Evolutionary conservation across 2,797 vertebrate genomes (phyloP), one percentile per base, ranked within the genome.

Genomic region (Nannoperca obscura): DNA sequence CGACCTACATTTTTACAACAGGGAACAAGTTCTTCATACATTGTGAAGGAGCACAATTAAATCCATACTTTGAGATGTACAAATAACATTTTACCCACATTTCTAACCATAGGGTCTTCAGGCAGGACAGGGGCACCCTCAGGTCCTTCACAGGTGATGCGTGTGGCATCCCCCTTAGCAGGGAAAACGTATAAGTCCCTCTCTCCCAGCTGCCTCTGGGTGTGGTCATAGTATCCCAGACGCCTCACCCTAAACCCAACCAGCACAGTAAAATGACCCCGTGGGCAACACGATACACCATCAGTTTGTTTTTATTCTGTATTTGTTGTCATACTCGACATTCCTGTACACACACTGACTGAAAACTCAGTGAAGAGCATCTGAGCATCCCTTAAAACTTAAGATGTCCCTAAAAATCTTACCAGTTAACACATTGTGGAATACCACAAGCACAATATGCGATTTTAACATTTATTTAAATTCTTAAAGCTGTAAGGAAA

Each of bases 221-320:
- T 97, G 94, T 99, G 98, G 93, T 99, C 98, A 69, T 98, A 99
- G 91, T 97, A 98, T 32, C 97, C 97, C 20, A 99, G 92, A 63
- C 97, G 96, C 86, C 96, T 97, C 78, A 99, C 98, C 93, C 98
- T 99, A 83, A 72, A 67, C 2, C 40, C 62, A 70, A 57, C 5
- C 34, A 40, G 44, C 7, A 73, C 2, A 76, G 53, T 3, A 24
- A 60, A 12, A n/a, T 53, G 14, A 66, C 3, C 5, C 24, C 11
- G 0, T 5, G 12, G 7, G 22, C 1, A 55, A 49, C 46, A 64
- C 15, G 7, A 58, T 1, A 44, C 22, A 71, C 14, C 7, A 49
- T 55, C 49, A 57, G 66, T 54, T 49, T 14, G 30, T 5, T 7
- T 64, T 19, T 14, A 11, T 52, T 61, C 46, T 38, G 44, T 19